Evolutionary conservation across 2,888 invertebrate genomes (phyloP).

Genomic region (Fragum whitleyi): DNA sequence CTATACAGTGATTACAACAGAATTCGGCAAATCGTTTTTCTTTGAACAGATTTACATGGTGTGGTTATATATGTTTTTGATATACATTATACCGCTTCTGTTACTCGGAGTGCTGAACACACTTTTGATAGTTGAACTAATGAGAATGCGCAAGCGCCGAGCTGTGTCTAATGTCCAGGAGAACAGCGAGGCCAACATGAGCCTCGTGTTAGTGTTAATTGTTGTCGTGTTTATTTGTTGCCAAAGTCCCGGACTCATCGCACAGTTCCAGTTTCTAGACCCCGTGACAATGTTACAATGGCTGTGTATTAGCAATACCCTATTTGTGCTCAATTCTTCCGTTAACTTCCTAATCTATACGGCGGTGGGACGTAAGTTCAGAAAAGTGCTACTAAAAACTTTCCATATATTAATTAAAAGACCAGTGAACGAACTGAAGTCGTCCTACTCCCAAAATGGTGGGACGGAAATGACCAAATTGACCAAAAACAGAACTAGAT

Average conservation of each 20-base stretch:
- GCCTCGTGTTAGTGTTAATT: conserved; percentile 81
- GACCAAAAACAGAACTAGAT: conserved; percentile 20
- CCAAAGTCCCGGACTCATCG: conserved; percentile 81
- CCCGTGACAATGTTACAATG: conserved; percentile 72
- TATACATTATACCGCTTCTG: conserved; percentile 76
- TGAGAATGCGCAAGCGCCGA: conserved; percentile 78
- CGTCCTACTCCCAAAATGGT: conserved; percentile 48
- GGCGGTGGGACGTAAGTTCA: conserved; percentile 80
- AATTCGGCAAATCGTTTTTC: conserved; percentile 70
- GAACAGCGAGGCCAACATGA: conserved; percentile 81
- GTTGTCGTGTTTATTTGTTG: conserved; percentile 83
- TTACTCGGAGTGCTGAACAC: conserved; percentile 76
- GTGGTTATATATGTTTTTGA: conserved; percentile 75
- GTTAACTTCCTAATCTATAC: conserved; percentile 84
- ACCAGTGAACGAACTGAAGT: conserved; percentile 55
- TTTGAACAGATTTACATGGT: conserved; percentile 73
- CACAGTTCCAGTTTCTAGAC: conserved; percentile 78
- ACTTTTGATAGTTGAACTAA: conserved; percentile 78
- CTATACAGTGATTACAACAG: conserved; percentile 68
- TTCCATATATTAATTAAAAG: conserved; percentile 67
- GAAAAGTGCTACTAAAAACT: conserved; percentile 76
- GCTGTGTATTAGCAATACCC: conserved; percentile 79
- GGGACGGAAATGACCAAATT: conserved; percentile 57
- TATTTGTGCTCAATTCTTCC: conserved; percentile 82
- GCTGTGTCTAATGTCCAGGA: conserved; percentile 76